A percentile compares a stretch with the other conserved stretches of the same genome.
phyloP scores from a whole-genome alignment of 2,797 vertebrate species.

The Glyptemys insculpta region DNA sequence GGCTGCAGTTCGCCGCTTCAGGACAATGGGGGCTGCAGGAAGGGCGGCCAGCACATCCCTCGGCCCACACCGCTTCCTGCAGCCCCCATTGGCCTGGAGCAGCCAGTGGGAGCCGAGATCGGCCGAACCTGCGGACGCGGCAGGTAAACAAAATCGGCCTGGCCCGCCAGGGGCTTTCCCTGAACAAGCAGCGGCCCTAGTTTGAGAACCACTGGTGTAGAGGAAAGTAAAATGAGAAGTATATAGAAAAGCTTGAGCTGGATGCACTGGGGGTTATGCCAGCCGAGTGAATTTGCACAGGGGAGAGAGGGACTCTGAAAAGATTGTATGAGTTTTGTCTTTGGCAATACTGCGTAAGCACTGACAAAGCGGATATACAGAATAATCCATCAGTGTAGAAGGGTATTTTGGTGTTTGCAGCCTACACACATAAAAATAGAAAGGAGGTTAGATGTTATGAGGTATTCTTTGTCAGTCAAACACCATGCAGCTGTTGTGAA shows the following conservation, averaged over 20 bases:
- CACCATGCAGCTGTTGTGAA: background rate
- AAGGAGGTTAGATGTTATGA: background rate
- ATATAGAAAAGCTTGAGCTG: background rate
- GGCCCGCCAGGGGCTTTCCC: no score
- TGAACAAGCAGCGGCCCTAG: no score
- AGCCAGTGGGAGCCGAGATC: no score
- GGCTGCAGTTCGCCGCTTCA: accelerated
- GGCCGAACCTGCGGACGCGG: no score
- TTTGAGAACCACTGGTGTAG: background rate
- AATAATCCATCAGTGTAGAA: background rate
- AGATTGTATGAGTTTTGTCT: background rate
- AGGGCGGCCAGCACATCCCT: no score
- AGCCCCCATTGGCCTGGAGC: no score
- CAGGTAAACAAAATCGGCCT: no score
- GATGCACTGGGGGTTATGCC: background rate
- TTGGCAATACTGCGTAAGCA: background rate
- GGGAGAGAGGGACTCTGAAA: background rate
- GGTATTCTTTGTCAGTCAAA: background rate
- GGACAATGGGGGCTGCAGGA: no score
- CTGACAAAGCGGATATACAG: background rate
- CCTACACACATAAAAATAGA: background rate
- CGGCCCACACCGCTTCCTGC: no score
- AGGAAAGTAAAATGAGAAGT: background rate
- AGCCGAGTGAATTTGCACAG: background rate
- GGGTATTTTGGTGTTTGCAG: background rate